Evolutionary conservation across 2,888 invertebrate species (phyloP).

Genomic region (Melanostoma scalare): DNA sequence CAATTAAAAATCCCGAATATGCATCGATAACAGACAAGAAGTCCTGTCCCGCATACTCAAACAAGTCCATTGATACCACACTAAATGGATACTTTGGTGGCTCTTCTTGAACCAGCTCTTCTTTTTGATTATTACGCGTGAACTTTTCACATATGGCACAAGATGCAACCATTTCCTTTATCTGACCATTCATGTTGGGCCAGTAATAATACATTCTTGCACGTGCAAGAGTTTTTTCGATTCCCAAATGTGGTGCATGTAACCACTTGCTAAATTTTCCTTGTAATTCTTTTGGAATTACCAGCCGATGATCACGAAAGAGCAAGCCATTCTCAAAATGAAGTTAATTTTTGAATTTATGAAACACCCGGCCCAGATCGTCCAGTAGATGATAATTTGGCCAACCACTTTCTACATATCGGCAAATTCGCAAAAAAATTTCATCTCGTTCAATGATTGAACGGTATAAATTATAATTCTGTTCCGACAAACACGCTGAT

Average conservation of each 20-base stretch:
- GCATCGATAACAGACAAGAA: constrained; percentile 40
- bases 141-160: constrained; percentile 67
- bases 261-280: constrained; percentile 4
- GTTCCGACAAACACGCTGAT: constrained; percentile 21
- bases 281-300: constrained; percentile 10
- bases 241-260: constrained; percentile 32
- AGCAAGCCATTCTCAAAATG: constrained; percentile 32
- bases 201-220: constrained; percentile 76
- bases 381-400: constrained; percentile 50
- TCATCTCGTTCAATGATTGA: constrained; percentile 1
- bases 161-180: constrained; percentile 70
- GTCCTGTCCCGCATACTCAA: constrained; percentile 42
- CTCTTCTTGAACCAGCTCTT: constrained; percentile 65
- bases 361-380: constrained; percentile 9
- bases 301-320: constrained; percentile 21
- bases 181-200: constrained; percentile 75
- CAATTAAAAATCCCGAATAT: constrained; percentile 30
- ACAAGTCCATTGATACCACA: constrained; percentile 54
- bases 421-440: not conserved
- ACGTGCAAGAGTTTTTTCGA: constrained; percentile 48
- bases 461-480: constrained; percentile 26
- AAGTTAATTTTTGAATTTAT: constrained; percentile 10
- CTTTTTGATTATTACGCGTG: constrained; percentile 62
- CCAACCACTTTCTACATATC: constrained; percentile 1
- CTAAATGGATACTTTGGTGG: constrained; percentile 67